Percentiles rank a stretch among this genome's conserved stretches.
phyloP scores from a whole-genome alignment of 2,113 vertebrate genomes.

The Climacteris rufus region DNA sequence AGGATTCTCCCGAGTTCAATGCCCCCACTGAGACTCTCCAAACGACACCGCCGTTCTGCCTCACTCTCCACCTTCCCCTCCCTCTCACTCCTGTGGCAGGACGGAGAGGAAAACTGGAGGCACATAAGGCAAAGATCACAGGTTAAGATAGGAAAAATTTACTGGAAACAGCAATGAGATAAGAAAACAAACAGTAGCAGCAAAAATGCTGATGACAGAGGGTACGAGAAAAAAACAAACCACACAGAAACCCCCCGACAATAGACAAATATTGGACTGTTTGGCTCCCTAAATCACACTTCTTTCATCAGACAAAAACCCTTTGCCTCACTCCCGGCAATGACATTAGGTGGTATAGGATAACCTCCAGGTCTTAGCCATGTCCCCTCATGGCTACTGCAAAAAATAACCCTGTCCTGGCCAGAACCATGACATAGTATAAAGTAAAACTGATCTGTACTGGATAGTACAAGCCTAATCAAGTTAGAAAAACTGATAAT shows the following conservation, averaged over 20 bases:
- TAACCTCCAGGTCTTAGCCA: background rate
- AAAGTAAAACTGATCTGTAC: background rate
- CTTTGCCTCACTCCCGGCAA: background rate
- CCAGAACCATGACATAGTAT: background rate
- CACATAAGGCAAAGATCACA: background rate
- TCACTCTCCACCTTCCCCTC: rapidly evolving
- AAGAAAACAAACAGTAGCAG: background rate
- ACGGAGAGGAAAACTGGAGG: background rate
- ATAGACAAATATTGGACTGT: rapidly evolving
- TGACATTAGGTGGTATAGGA: background rate
- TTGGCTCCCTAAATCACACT: background rate
- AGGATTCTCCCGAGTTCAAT: background rate
- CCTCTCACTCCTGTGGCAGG: rapidly evolving
- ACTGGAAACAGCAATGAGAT: background rate
- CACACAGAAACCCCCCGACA: background rate
- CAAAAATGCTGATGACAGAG: background rate
- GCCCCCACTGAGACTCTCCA: background rate
- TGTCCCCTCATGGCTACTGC: background rate
- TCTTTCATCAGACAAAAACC: background rate
- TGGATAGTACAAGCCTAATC: background rate
- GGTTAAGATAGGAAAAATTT: background rate
- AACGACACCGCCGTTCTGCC: background rate
- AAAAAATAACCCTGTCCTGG: background rate
- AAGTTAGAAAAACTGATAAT: background rate
- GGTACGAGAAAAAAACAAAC: background rate